Base-by-base conservation (phyloP, 2,113 vertebrate species). In the Paralichthys olivaceus region DNA sequence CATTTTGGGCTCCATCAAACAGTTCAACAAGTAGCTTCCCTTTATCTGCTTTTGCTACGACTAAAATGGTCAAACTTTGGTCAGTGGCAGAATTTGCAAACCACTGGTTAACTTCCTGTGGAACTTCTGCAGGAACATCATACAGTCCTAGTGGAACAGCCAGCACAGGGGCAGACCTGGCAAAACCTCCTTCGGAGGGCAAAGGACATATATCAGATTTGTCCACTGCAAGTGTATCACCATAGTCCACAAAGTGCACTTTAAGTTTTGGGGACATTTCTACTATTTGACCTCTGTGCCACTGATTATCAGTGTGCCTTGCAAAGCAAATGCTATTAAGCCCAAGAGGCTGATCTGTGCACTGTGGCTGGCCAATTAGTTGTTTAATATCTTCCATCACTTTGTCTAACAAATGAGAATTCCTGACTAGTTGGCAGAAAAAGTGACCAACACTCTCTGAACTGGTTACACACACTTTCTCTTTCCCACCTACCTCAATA, bases 181-280 rank as follows among this genome's bases (percentile, higher is more conserved):
- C 57, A 2, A 88, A 77, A 29, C 68, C 91, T 0, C 89, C 93
- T 69, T 95, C 88, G 2, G 5, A 53, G 23, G 95, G 94, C 85
- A 97, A 76, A 2, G 93, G 92, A 55, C 94, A 76, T 58, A 97
- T 58, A 26, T 95, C 84, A 17, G 92, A 92, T 51, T 87, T 62
- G 28, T 91, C 88, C 64, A 96, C 64, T 15, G 29, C 14, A 45
- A 95, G 86, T 14, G 90, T 93, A 63, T 96, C 93, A 4, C 97
- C 97, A 84, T 94, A 96, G 83, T 99, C 97, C 72, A 99, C 96
- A 93, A 97, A 97, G 55, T 96, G 92, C 11, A 97, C 92, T 74
- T 91, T 84, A 0, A 72, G 83, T 14, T 80, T 88, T 2, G 94
- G 91, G 2, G 93, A 84, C 28, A 78, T 82, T 69, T 90, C 91